A percentile compares a stretch with the other conserved stretches of the same genome.
phyloP scores from a whole-genome alignment of 2,888 invertebrate genomes.

The Drosophila emarginata region DNA sequence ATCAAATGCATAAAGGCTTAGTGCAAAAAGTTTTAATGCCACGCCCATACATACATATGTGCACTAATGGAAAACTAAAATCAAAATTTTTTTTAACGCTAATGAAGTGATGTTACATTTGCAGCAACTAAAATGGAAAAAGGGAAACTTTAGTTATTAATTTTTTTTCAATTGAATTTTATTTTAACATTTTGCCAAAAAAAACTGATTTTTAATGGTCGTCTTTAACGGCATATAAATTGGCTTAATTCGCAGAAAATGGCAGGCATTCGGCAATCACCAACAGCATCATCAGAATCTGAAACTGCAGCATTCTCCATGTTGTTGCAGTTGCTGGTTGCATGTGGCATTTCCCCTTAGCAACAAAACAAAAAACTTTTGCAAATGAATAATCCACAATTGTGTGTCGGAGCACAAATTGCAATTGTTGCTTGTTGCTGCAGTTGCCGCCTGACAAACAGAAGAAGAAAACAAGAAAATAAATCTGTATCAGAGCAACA shows the following conservation, averaged over 20 bases:
- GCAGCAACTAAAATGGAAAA: not conserved
- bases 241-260: slow-evolving; percentile 73
- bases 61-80: slow-evolving; percentile 60
- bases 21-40: slow-evolving; percentile 43
- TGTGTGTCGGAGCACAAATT: slow-evolving; percentile 68
- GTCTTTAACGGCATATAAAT: slow-evolving; percentile 56
- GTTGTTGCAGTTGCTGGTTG: slow-evolving; percentile 9
- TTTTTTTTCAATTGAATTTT: slow-evolving; percentile 40
- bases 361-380: slow-evolving; percentile 38
- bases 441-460: slow-evolving; percentile 20
- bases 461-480: slow-evolving; percentile 38
- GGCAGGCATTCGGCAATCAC: slow-evolving; percentile 49
- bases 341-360: slow-evolving; percentile 26
- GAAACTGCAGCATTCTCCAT: slow-evolving; percentile 33
- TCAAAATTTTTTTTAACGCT: not conserved
- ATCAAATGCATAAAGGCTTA: slow-evolving; percentile 76
- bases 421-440: slow-evolving; percentile 64
- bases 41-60: slow-evolving; percentile 44
- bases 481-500: slow-evolving; percentile 35
- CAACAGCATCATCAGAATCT: slow-evolving; percentile 41
- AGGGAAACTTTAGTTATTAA: slow-evolving; percentile 49
- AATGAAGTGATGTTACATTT: not conserved
- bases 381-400: slow-evolving; percentile 72
- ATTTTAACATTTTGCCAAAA: slow-evolving; percentile 13
- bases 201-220: slow-evolving; percentile 26